Percentiles rank a stretch among this genome's conserved stretches.
phyloP scores from a whole-genome alignment of 1,140 invertebrate species.

The Phthorimaea operculella region DNA sequence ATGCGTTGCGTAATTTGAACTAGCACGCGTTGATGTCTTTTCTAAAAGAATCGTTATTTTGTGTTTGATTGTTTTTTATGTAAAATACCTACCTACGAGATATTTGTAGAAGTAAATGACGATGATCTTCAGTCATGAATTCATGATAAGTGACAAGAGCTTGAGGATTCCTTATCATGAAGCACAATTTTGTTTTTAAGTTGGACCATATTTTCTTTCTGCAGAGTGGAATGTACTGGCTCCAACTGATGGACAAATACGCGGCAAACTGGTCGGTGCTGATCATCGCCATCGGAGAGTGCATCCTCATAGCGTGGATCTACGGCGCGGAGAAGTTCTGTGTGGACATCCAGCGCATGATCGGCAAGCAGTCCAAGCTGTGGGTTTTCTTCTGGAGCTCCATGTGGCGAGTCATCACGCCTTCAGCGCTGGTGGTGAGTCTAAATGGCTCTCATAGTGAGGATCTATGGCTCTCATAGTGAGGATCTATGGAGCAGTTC shows the following conservation, averaged over 20 bases:
- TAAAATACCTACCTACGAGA: no score
- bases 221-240: conserved; percentile 84
- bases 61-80: no score
- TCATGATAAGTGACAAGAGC: no score
- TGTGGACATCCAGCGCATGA: conserved; percentile 83
- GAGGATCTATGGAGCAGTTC: conserved; percentile 89
- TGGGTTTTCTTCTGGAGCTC: conserved; percentile 84
- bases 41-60: no score
- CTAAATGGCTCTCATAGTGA: conserved; percentile 68
- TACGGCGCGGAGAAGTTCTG: conserved; percentile 86
- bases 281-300: conserved; percentile 83
- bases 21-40: no score
- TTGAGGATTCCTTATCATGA: no score
- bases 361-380: conserved; percentile 75
- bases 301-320: conserved; percentile 83
- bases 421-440: conserved; percentile 75
- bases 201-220: conserved; percentile 17
- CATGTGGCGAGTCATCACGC: conserved; percentile 84
- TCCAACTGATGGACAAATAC: conserved; percentile 88
- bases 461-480: no score
- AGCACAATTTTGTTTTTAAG: no score
- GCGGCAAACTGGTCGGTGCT: conserved; percentile 88
- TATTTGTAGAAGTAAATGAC: no score
- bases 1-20: no score
- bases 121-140: no score